Base-by-base conservation (phyloP, 2,113 vertebrate genomes). In the Channa maculata region DNA sequence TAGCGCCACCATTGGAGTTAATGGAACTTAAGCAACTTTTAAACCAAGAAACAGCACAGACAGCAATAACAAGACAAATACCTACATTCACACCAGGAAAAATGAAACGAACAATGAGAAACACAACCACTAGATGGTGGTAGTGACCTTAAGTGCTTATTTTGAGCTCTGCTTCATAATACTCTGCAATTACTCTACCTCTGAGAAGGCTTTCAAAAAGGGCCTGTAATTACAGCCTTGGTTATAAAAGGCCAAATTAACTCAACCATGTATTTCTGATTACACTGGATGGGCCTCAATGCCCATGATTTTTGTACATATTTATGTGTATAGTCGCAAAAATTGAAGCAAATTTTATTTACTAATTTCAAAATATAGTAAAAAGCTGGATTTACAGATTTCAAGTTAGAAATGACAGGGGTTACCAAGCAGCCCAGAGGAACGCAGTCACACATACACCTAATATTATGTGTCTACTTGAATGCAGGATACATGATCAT, bases 61-160 rank as follows among this genome's bases (percentile, higher is more conserved):
- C 8, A 6, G n/a, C 41, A 46, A 41, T 13, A 50, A n/a, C 5
- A 6, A 14, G 33, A 63, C 3, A 5, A 46, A 13, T n/a, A 37
- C 61, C 33, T 49, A 11, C 62, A 37, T 5, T 24, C 14, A 58
- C 33, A 51, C 14, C 48, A 6, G 10, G 6, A 48, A 39, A 4
- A 1, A 2, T 6, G 37, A 54, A 1, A 15, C 5, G n/a, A 1
- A 51, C 45, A 52, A 8, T 50, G 33, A 10, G 2, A 53, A 61
- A 46, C 4, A 33, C 55, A n/a, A 53, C 81, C 91, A 84, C 86
- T 83, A 91, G 89, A 41, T 86, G 91, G 89, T 7, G 59, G 48
- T 34, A 72, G 48, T 55, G 64, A 67, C 44, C 53, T 55, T 65
- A 48, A 24, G 67, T n/a, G 51, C 54, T 62, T 43, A 4, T 12